Percentiles rank a stretch among this genome's conserved stretches.
Conservation (phyloP, 1,140 invertebrate genomes). For the Teleopsis dalmanni region DNA sequence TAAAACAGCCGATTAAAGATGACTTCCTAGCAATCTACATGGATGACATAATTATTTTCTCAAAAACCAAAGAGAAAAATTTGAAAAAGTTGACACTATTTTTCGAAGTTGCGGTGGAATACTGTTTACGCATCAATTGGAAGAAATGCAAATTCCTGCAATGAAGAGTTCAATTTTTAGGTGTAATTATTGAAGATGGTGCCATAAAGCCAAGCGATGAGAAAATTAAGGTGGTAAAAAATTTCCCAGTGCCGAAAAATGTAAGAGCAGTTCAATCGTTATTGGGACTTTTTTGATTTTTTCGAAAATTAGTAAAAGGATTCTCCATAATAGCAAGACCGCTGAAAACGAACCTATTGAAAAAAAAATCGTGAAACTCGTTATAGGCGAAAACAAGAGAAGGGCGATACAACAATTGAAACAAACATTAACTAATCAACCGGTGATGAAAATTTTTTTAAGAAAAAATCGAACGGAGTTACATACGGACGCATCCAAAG, state of each 20-base stretch:
- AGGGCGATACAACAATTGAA: conserved; percentile 12
- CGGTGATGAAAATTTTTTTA: conserved; percentile 15
- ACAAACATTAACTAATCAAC: conserved; percentile 8
- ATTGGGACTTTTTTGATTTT: conserved; percentile 30
- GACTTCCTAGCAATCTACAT: too few species aligned
- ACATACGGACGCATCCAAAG: conserved; percentile 19
- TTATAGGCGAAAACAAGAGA: background rate
- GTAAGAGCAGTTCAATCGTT: conserved; percentile 24
- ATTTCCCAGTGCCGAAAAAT: conserved; percentile 23
- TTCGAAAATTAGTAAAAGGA: conserved; percentile 26
- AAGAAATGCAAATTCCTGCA: too few species aligned
- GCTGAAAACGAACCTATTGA: conserved; percentile 14
- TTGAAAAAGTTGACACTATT: too few species aligned
- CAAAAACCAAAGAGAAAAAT: too few species aligned
- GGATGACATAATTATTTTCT: too few species aligned
- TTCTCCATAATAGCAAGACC: conserved; percentile 24
- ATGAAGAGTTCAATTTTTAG: too few species aligned
- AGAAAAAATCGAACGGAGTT: conserved; percentile 10
- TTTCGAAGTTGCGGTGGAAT: too few species aligned
- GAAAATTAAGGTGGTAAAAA: conserved; percentile 26
- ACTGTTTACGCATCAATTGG: too few species aligned
- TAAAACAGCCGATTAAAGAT: too few species aligned
- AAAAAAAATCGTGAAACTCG: conserved; percentile 9
- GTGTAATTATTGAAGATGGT: too few species aligned
- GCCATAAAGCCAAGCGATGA: too few species aligned